phyloP scores from a whole-genome alignment of 2,113 vertebrate species.

The Chamaetylas fuelleborni region DNA sequence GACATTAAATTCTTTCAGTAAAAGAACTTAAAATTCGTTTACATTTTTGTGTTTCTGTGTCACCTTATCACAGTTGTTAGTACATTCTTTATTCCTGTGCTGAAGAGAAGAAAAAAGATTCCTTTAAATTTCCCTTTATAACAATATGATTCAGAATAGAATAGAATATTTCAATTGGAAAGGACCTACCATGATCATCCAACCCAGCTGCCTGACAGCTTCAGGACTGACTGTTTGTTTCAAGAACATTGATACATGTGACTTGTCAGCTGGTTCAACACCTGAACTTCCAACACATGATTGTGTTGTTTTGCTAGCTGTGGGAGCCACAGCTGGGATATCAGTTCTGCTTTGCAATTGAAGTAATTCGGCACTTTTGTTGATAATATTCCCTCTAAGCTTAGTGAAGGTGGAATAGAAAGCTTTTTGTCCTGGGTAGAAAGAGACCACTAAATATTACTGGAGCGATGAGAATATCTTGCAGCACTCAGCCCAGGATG shows the following conservation, averaged over 20 bases:
- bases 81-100: not conserved
- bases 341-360: not conserved
- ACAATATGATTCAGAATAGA: not conserved
- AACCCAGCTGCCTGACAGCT: not conserved
- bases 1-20: not conserved
- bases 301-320: not conserved
- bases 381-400: not conserved
- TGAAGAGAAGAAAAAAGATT: not conserved
- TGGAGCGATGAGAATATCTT: not conserved
- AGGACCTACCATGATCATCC: not conserved
- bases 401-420: not conserved
- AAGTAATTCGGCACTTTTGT: not conserved
- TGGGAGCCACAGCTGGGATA: not conserved
- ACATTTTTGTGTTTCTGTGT: not conserved
- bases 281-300: not conserved
- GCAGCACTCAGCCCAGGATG: not conserved
- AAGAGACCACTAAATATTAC: not conserved
- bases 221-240: not conserved
- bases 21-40: not conserved
- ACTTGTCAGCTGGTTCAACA: not conserved
- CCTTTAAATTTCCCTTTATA: not conserved
- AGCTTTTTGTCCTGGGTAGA: not conserved
- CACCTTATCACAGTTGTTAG: not conserved
- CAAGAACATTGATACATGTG: not conserved
- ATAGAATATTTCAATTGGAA: not conserved